phyloP scores from a whole-genome alignment of 2,797 vertebrate species.

The Enteromius treurensis region DNA sequence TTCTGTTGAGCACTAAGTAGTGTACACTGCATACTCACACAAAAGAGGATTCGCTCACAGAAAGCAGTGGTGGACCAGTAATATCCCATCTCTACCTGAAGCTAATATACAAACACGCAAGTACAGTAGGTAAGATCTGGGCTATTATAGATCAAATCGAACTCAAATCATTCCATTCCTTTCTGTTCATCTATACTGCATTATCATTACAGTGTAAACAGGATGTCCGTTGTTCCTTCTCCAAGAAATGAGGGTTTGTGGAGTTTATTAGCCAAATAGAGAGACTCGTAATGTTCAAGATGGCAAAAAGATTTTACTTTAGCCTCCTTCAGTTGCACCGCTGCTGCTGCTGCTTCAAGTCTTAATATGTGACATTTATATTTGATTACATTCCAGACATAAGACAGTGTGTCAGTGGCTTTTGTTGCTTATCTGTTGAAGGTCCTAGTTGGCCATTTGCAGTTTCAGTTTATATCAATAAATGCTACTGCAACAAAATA shows the following conservation, averaged over 20 bases:
- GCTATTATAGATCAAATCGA: constrained; percentile 6
- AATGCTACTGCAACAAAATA: constrained; percentile 14
- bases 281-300: constrained; percentile 36
- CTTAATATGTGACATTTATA: constrained; percentile 45
- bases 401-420: constrained; percentile 46
- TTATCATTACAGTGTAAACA: constrained; percentile 50
- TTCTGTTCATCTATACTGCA: constrained; percentile 49
- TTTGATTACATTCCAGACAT: constrained; percentile 45
- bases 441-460: not conserved
- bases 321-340: constrained; percentile 42
- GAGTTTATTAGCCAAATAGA: constrained; percentile 46
- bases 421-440: constrained; percentile 31
- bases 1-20: constrained; percentile 7
- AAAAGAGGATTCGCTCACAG: constrained; percentile 37
- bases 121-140: constrained; percentile 27
- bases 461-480: constrained; percentile 19
- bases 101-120: constrained; percentile 44
- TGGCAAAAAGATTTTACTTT: constrained; percentile 35
- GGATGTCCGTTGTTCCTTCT: constrained; percentile 60
- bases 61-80: constrained; percentile 61
- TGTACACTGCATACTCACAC: not conserved
- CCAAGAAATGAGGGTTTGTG: constrained; percentile 34
- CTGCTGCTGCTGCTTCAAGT: constrained; percentile 53
- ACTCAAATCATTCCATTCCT: constrained; percentile 38
- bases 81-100: constrained; percentile 54